Evolutionary conservation across 2,888 invertebrate species (phyloP).

Genomic region (Polymixis flavicincta): DNA sequence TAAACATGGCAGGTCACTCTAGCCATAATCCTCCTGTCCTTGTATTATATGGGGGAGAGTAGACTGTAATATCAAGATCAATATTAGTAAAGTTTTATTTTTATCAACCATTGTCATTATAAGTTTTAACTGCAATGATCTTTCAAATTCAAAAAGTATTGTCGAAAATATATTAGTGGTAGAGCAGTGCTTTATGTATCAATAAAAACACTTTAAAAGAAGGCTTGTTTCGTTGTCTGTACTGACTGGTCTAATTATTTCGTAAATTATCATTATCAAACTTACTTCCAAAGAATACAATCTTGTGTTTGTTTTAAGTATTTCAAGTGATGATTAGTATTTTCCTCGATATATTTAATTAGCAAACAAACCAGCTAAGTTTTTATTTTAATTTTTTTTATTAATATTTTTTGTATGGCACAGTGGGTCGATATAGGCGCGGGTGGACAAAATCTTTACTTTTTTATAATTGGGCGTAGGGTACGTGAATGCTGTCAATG

Average conservation of each 20-base stretch:
- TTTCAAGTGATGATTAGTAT: conserved; percentile 45
- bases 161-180: conserved; percentile 12
- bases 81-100: conserved; percentile 19
- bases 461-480: conserved; percentile 82
- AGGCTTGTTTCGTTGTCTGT: not conserved
- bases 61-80: conserved; percentile 2
- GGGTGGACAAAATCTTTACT: conserved; percentile 78
- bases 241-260: not conserved
- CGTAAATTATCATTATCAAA: not conserved
- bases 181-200: conserved; percentile 15
- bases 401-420: conserved; percentile 68
- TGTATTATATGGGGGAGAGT: not conserved
- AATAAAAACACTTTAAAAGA: conserved; percentile 10
- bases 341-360: conserved; percentile 40
- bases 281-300: not conserved
- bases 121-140: conserved; percentile 23
- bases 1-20: conserved; percentile 56
- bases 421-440: conserved; percentile 69
- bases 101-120: conserved; percentile 10
- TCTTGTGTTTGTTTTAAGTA: not conserved
- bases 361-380: conserved; percentile 32
- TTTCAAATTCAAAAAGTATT: conserved; percentile 44
- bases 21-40: not conserved
- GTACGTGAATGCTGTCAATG: conserved; percentile 77
- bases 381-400: too few relatives aligned